These are phyloP conservation scores for Myoxocephalus aenaeus DNA, from an alignment of 2,797 vertebrate genomes.

Conservation along the genomic window DNA sequence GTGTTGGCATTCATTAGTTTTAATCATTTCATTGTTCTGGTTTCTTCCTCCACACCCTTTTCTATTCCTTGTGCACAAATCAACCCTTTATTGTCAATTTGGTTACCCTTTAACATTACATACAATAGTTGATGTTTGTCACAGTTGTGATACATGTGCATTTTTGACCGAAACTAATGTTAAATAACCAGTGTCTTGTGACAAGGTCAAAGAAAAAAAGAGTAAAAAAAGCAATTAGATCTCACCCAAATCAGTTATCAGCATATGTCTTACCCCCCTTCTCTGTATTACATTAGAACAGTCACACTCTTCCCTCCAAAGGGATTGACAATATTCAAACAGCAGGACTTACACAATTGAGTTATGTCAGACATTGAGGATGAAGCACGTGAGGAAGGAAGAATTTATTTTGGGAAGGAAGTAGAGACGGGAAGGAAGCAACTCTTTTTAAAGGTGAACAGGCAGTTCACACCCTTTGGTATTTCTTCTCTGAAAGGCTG, in stretches of 20 bases:
- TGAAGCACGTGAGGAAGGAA: slow-evolving; percentile 51
- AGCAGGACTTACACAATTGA: slow-evolving; percentile 1
- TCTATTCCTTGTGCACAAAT: background rate
- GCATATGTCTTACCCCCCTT: background rate
- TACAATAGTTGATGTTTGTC: background rate
- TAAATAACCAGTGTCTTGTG: background rate
- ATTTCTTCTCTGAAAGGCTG: slow-evolving; percentile 34
- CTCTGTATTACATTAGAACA: background rate
- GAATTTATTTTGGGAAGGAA: slow-evolving; percentile 46
- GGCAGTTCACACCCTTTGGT: slow-evolving; percentile 45
- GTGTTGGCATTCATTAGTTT: background rate
- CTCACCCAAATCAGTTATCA: background rate
- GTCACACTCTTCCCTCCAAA: background rate
- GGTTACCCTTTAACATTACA: background rate
- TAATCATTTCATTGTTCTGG: background rate
- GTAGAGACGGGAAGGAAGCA: slow-evolving; percentile 57
- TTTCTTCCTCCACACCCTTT: background rate
- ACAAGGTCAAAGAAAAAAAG: background rate
- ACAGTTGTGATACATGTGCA: background rate
- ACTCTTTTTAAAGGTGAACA: slow-evolving; percentile 54
- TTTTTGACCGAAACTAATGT: background rate
- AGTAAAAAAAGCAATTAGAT: background rate
- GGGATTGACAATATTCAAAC: background rate
- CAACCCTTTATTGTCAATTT: background rate
- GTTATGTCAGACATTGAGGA: slow-evolving; percentile 33